Conservation (phyloP, 2,888 invertebrate genomes). For the Nematopogon swammerdamellus region DNA sequence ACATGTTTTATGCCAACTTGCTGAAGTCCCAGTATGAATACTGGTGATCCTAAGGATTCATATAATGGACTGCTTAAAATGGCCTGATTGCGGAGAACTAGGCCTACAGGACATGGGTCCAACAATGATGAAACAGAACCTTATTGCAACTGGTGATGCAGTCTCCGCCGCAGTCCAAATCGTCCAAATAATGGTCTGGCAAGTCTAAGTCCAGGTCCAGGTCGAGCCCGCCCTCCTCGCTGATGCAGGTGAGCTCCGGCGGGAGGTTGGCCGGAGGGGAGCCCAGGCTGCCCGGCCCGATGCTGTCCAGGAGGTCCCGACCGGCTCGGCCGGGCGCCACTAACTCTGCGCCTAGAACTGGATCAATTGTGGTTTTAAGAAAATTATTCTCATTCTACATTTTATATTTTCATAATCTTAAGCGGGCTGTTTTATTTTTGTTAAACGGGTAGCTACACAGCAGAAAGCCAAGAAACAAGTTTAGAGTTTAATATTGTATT, state of each 20-base stretch:
- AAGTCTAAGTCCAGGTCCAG: conserved; percentile 68
- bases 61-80: too few relatives aligned
- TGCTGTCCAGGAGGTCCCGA: conserved; percentile 39
- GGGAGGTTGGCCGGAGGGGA: conserved; percentile 49
- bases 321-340: conserved; percentile 40
- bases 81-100: too few relatives aligned
- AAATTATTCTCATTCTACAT: too few relatives aligned
- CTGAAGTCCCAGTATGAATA: too few relatives aligned
- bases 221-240: conserved; percentile 80
- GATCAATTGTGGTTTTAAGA: too few relatives aligned
- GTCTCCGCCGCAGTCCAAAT: conserved; percentile 76
- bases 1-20: too few relatives aligned
- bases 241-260: conserved; percentile 79
- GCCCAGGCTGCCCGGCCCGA: conserved; percentile 42
- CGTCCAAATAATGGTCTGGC: conserved; percentile 71
- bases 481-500: too few relatives aligned
- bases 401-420: background rate
- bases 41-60: too few relatives aligned
- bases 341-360: conserved; percentile 50
- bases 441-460: background rate
- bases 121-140: conserved; percentile 37
- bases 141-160: conserved; percentile 84
- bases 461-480: too few relatives aligned
- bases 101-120: too few relatives aligned
- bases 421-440: background rate